Evolutionary conservation across 1,140 invertebrate species (phyloP), one percentile per base, ranked within the genome.

Genomic region (Drosophila persimilis): DNA sequence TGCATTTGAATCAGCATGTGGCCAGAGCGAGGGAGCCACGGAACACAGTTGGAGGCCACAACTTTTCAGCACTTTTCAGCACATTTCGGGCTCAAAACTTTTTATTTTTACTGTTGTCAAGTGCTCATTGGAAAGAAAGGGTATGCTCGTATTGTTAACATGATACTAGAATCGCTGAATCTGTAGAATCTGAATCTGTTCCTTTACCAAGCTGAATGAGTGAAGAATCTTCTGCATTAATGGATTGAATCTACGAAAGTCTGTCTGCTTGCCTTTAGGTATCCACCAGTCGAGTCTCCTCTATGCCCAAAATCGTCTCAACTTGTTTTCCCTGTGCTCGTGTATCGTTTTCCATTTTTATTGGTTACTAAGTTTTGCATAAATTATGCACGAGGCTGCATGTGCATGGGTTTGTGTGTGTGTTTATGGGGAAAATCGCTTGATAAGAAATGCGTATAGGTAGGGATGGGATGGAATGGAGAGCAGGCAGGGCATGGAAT

Each of bases 341-440:
- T 2, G 22, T 6, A 48, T 45, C 56, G 41, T 6, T 75, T 71
- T 15, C 43, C 46, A 35, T 55, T 60, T 80, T 81, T 78, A 75
- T 67, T 64, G 78, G 83, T 64, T 57, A 58, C 69, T 65, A 75
- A 88, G 83, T 88, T 86, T 65, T 86, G 62, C 78, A 88, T 86
- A 80, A 86, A 86, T 88, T 88, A 86, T 86, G 81, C 70, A 86
- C 48, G 47, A 46, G 55, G n/a, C 61, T 45, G n/a, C n/a, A 13
- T 29, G 13, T 45, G 60, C 39, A 45, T 11, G 63, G 47, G 22
- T 9, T 17, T 5, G 50, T 52, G 26, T 47, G 46, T 77, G 31
- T 78, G 76, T 62, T 53, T 73, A 57, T 69, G 58, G 53, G 55
- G 22, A 45, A 73, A 63, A 73, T 46, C 48, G 45, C 52, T 69